Base-by-base conservation (phyloP, 2,797 vertebrate species). In the Gymnothorax javanicus region DNA sequence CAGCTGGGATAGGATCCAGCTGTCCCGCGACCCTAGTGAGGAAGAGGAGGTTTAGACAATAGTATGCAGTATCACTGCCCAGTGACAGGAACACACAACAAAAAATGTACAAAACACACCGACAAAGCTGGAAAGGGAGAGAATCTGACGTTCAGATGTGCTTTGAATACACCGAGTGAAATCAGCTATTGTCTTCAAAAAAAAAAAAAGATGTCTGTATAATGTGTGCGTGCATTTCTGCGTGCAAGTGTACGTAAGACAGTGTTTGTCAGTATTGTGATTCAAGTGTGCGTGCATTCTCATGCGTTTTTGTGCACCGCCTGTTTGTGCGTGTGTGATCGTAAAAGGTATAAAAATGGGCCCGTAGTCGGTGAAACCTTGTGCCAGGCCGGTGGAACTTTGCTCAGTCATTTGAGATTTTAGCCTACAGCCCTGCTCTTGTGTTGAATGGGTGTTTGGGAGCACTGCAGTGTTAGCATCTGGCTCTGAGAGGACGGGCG, bases 261-360 rank as follows among this genome's bases (percentile, higher is more conserved):
- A 4, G 12, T 73, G 25, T 73, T 4, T 73, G 71, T 50, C 33
- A 17, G 60, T 1, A 20, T 20, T 62, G 60, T 62, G 58, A 12
- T 25, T 2, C 23, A n/a, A 84, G 58, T 60, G 13, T 13, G 58
- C 8, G 58, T 0, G 15, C 15, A 23, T 20, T 12, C 5, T 15
- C 23, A 71, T 13, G n/a, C 9, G 11, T 73, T 25, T 75, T 73
- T 89, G 91, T 88, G 88, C 91, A 92, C 90, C 85, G 73, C 89
- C 88, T 91, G 20, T 25, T 33, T 85, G 91, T 92, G 88, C 89
- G 83, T 60, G 60, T 79, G 77, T 81, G 77, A 17, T n/a, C 52
- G 52, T 81, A 81, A 81, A 81, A 81, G 17, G 77, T 0, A 54
- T 54, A 60, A 81, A 81, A 54, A 20, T 81, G 52, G 52, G 50